phyloP scores from a whole-genome alignment of 1,140 invertebrate genomes.

The Drosophila ohnishii region DNA sequence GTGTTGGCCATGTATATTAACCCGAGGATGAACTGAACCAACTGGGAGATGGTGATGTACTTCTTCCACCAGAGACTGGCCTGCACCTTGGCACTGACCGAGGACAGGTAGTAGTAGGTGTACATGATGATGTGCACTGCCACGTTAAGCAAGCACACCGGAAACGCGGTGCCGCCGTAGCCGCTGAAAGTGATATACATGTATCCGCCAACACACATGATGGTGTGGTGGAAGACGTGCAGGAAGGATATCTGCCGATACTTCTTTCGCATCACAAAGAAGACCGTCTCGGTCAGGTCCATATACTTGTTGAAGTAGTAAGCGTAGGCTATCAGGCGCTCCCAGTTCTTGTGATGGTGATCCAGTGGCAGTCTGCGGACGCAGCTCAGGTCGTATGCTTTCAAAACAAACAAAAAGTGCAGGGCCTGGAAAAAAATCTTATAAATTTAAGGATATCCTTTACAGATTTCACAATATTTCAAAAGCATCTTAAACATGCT shows the following conservation, averaged over 20 bases:
- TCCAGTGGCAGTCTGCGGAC: slow-evolving; percentile 30
- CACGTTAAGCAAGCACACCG: slow-evolving; percentile 21
- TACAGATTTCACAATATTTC: neutral
- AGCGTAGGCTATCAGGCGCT: slow-evolving; percentile 29
- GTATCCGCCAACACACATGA: slow-evolving; percentile 46
- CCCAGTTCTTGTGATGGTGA: slow-evolving; percentile 31
- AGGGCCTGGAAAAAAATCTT: slow-evolving; percentile 7
- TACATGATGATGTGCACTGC: slow-evolving; percentile 41
- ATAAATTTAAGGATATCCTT: neutral
- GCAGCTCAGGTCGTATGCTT: slow-evolving; percentile 34
- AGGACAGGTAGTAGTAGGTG: slow-evolving; percentile 40
- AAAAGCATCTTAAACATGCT: too few relatives aligned
- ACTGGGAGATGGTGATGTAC: slow-evolving; percentile 31
- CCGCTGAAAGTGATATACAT: slow-evolving; percentile 13
- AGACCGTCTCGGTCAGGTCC: slow-evolving; percentile 52
- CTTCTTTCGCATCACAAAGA: slow-evolving; percentile 63
- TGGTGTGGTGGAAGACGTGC: slow-evolving; percentile 85
- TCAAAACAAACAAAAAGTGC: slow-evolving; percentile 18
- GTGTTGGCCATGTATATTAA: neutral
- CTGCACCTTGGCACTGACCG: slow-evolving; percentile 12
- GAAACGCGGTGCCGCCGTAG: slow-evolving; percentile 85
- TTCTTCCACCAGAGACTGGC: slow-evolving; percentile 45
- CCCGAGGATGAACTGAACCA: slow-evolving; percentile 12
- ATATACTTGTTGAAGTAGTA: slow-evolving; percentile 58
- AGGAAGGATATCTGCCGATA: slow-evolving; percentile 52